Conservation (phyloP, 2,113 vertebrate genomes). For the Tretioscincus oriximinensis region DNA sequence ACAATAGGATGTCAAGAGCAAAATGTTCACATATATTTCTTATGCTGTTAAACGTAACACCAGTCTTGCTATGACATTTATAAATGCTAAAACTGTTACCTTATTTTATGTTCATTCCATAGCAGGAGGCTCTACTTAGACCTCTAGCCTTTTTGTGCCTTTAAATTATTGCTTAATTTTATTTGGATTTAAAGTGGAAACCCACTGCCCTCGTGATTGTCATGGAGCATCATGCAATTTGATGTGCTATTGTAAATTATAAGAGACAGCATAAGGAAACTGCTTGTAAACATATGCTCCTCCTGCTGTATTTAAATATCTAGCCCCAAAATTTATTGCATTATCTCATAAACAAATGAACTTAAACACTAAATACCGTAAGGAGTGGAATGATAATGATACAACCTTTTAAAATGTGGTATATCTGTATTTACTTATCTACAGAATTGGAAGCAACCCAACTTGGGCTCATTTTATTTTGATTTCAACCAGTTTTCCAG, state of each 20-base stretch:
- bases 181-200: constrained; percentile 38
- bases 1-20: constrained; percentile 17
- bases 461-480: too few relatives aligned
- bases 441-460: not conserved
- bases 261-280: constrained; percentile 16
- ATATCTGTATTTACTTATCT: not conserved
- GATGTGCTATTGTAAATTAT: constrained; percentile 1
- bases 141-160: constrained; percentile 34
- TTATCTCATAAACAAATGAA: constrained; percentile 10
- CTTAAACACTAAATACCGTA: not conserved
- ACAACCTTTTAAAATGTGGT: not conserved
- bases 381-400: not conserved
- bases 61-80: constrained; percentile 51
- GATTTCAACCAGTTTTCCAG: too few relatives aligned
- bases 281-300: constrained; percentile 12
- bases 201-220: not conserved
- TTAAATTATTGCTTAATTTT: constrained; percentile 47
- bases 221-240: constrained; percentile 12
- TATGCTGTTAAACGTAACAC: constrained; percentile 38
- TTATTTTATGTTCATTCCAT: constrained; percentile 47
- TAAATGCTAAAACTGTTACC: constrained; percentile 54
- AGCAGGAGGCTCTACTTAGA: constrained; percentile 46
- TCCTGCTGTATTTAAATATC: constrained; percentile 17
- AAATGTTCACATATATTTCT: constrained; percentile 11
- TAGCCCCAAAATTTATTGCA: not conserved